phyloP scores from a whole-genome alignment of 2,113 vertebrate species.

The Scytalopus superciliaris region DNA sequence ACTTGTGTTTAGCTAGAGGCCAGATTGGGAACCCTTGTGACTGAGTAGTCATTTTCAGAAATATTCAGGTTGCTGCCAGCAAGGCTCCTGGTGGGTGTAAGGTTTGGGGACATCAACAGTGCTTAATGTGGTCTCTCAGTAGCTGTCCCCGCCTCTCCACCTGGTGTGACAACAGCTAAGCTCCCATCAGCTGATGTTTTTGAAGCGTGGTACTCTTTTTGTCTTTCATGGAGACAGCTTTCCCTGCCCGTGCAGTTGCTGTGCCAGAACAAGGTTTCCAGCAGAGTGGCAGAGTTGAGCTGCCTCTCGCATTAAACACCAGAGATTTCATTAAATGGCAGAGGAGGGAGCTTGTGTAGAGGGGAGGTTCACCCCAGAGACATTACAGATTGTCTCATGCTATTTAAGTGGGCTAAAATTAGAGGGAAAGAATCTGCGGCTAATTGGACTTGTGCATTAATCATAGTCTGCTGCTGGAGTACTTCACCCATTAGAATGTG shows the following conservation, averaged over 20 bases:
- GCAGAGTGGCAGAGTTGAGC: slow-evolving; percentile 51
- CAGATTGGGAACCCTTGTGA: not conserved
- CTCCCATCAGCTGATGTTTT: not conserved
- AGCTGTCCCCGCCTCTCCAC: not conserved
- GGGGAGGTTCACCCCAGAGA: slow-evolving; percentile 64
- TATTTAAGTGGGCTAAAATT: slow-evolving; percentile 69
- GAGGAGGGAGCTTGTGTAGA: slow-evolving; percentile 23
- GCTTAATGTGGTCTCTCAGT: not conserved
- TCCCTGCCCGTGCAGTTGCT: not conserved
- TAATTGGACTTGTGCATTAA: slow-evolving; percentile 71
- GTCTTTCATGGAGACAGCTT: not conserved
- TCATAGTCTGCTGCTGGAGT: slow-evolving; percentile 66
- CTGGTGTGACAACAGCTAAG: not conserved
- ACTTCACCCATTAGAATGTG: slow-evolving; percentile 71
- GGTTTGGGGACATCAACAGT: not conserved
- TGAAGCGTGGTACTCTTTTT: not conserved
- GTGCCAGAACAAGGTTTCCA: not conserved
- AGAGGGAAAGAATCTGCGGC: slow-evolving; percentile 60
- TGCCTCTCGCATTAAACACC: slow-evolving; percentile 40
- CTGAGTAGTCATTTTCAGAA: slow-evolving; percentile 3
- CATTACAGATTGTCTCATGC: slow-evolving; percentile 47
- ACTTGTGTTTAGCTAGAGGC: not conserved
- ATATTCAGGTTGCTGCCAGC: not conserved
- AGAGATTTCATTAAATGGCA: slow-evolving; percentile 64
- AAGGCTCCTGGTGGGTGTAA: not conserved